Conservation (phyloP, 1,140 invertebrate genomes). For the Muscidifurax raptorellus region DNA sequence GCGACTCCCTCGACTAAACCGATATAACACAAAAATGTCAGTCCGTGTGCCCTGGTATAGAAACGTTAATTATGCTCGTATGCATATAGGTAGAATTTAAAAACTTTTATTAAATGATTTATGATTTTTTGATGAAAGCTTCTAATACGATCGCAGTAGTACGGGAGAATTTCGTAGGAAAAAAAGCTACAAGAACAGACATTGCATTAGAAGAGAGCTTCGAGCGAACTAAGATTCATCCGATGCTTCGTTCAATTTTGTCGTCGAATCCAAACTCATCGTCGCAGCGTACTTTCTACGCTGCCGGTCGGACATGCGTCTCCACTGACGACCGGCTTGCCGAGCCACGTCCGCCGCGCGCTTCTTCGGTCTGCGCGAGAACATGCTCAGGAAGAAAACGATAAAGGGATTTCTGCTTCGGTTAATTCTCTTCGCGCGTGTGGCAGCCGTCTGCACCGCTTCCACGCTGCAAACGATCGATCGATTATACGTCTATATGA, state of each 20-base stretch:
- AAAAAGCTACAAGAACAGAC: too few species aligned
- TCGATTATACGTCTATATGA: neutral
- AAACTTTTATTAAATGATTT: too few species aligned
- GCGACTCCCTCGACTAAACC: conserved; percentile 17
- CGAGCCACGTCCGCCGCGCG: conserved; percentile 61
- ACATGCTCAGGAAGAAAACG: conserved; percentile 65
- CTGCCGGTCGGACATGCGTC: conserved; percentile 54
- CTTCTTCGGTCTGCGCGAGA: conserved; percentile 53
- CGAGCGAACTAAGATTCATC: too few species aligned
- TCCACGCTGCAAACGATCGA: neutral
- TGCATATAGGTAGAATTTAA: too few species aligned
- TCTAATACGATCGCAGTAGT: too few species aligned
- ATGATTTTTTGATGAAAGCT: too few species aligned
- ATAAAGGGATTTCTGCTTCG: conserved; percentile 63
- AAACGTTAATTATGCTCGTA: too few species aligned
- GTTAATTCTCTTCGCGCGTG: neutral
- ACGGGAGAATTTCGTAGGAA: too few species aligned
- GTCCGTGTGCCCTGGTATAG: too few species aligned
- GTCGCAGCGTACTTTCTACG: conserved; percentile 59
- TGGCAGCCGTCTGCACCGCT: too few species aligned
- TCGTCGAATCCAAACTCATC: conserved; percentile 9
- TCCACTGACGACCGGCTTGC: conserved; percentile 63
- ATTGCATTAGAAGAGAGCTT: too few species aligned
- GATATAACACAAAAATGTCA: neutral
- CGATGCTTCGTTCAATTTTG: too few species aligned